Base-by-base conservation (phyloP, 2,888 invertebrate species). In the Trissoscelio sp. region DNA sequence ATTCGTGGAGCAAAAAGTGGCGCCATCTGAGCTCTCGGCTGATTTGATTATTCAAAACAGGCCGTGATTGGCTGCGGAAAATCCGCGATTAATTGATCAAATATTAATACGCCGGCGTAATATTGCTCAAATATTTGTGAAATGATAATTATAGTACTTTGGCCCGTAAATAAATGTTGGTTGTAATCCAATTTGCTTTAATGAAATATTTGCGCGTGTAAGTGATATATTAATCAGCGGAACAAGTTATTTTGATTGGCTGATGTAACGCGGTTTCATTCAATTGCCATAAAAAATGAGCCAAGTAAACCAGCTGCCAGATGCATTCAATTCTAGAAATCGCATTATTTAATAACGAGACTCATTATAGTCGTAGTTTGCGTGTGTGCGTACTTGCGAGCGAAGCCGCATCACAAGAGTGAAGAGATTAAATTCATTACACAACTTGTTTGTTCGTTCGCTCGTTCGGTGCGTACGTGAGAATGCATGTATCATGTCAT, bases 311-410 rank as follows among this genome's bases (percentile, higher is more conserved):
- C 86, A 84, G 85, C 87, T 87, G 87, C 79, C 85, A 82, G 85
- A 83, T 87, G 87, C 88, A 86, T 86, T 85, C 81, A 81, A 83
- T 88, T 86, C 86, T 85, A 88, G 86, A 88, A 87, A 86, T 88
- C 84, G 85, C 84, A 81, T 86, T 75, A 80, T 84, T 86, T 87
- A 87, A 88, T 87, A 86, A 86, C 77, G 48, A 80, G 86, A n/a
- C 87, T 89, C 88, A 87, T 89, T 89, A 89, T 87, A 88, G 87
- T 84, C 85, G 78, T 67, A 58, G 39, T 14, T 75, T 82, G 85
- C 84, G 83, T 85, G 86, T 84, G 24, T 72, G 62, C 83, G 84
- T 69, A 16, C 37, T 42, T 37, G 86, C 86, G 86, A 86, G 84
- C 82, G 79, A 82, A 78, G 82, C 83, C 60, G 75, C 79, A 58